These are phyloP conservation scores for Pseudochirops corinnae DNA, from an alignment of 2,797 vertebrate species.

Conservation along the genomic window DNA sequence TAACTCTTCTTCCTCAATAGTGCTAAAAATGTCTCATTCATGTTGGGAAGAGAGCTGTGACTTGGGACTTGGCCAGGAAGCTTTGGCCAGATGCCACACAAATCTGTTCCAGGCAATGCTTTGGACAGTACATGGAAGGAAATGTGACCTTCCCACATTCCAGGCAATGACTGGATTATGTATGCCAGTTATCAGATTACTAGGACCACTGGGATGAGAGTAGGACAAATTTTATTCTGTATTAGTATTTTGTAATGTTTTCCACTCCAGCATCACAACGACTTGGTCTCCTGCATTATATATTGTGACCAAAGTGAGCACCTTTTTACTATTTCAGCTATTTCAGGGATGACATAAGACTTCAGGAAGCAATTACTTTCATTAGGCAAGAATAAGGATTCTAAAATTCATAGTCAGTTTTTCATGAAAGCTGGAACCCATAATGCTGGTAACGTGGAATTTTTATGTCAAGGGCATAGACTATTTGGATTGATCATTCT, in stretches of 20 bases:
- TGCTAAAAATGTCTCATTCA: neutral
- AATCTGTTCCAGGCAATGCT: neutral
- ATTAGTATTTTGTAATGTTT: neutral
- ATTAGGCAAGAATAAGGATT: neutral
- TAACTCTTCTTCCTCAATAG: neutral
- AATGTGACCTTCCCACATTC: neutral
- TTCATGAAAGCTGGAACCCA: neutral
- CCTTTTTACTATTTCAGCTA: neutral
- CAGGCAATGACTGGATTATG: neutral
- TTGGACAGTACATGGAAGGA: neutral
- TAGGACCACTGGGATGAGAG: neutral
- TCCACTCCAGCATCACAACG: neutral
- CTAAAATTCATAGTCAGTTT: neutral
- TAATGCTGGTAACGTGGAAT: neutral
- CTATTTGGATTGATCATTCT: neutral
- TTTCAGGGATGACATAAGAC: neutral
- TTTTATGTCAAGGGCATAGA: neutral
- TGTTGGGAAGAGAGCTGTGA: neutral
- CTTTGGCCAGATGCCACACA: neutral
- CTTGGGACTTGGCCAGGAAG: neutral
- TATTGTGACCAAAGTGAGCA: neutral
- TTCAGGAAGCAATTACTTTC: neutral
- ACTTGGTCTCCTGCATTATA: neutral
- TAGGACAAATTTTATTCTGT: neutral
- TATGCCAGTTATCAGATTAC: neutral